phyloP scores from a whole-genome alignment of 2,113 vertebrate genomes.

The Vireo altiloquus region DNA sequence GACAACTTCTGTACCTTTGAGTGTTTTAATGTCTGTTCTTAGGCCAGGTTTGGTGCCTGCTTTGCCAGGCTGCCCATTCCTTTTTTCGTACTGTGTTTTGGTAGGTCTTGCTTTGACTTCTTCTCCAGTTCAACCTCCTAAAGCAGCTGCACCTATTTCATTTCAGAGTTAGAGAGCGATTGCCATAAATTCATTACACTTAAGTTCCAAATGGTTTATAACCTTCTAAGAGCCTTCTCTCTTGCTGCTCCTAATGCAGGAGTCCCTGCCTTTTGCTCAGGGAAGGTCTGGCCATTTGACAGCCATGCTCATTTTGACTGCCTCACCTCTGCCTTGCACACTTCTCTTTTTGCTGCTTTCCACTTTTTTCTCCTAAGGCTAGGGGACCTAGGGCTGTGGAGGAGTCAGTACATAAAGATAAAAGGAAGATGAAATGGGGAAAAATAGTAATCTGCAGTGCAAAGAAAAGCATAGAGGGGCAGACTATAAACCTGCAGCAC shows the following conservation, averaged over 20 bases:
- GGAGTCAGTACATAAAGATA: neutral
- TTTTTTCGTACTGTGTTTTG: neutral
- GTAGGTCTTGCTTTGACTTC: neutral
- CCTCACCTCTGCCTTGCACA: neutral
- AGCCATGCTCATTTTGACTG: neutral
- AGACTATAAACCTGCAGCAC: neutral
- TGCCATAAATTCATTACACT: neutral
- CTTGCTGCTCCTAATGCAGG: neutral
- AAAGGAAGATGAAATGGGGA: neutral
- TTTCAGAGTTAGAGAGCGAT: neutral
- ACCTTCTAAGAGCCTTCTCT: neutral
- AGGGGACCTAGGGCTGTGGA: neutral
- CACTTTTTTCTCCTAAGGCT: neutral
- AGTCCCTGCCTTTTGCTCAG: neutral
- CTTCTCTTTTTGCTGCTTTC: neutral
- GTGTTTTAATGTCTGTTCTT: neutral
- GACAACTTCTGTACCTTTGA: neutral
- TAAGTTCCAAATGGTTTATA: neutral
- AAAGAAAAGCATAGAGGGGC: neutral
- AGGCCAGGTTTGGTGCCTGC: neutral
- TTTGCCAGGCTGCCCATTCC: neutral
- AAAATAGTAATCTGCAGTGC: neutral
- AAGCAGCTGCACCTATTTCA: neutral
- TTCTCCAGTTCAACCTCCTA: neutral
- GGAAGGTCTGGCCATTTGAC: neutral